Base-by-base conservation (phyloP, 2,888 invertebrate species). In the Andrena minutula region DNA sequence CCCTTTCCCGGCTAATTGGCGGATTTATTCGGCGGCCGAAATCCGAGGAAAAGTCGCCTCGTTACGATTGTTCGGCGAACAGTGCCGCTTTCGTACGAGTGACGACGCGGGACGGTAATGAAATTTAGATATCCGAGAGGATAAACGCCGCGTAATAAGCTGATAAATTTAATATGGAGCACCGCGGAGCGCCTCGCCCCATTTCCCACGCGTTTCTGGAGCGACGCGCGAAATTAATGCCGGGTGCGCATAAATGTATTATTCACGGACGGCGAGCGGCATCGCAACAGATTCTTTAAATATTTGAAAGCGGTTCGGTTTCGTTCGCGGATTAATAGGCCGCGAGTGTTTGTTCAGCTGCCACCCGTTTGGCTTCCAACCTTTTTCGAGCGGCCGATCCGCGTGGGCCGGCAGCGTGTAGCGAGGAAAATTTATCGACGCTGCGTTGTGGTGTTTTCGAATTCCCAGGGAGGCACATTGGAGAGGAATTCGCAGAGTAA, bases 1-100 rank as follows among this genome's bases (percentile, higher is more conserved):
- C 81, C 83, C 85, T 82, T 83, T 88, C 82, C 65, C 75, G 82
- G 79, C 75, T 83, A 82, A 86, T 87, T 85, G 77, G n/a, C 23
- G 26, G 12, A 51, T 26, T 26, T 10, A 16, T n/a, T 16, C 20
- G 70, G 20, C 5, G 12, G 2, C 6, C 0, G 0, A 5, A 61
- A 49, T 35, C 53, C 56, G 26, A n/a, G 47, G 35, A 26, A 47
- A 58, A 41, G 4, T 65, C 7, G 20, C 61, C 20, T 49, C 35
- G 49, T 58, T 49, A 32, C 56, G 41, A 68, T 60, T 68, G 68
- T 75, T 51, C 61, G 60, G 7, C 3, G 41, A 12, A 32, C 23
- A 3, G n/a, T 20, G 28, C 49, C 28, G 26, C 32, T 12, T 8
- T 28, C 28, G 10, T 65, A 3, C 2, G 12, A 28, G 6, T 1